Conservation (phyloP, 2,797 vertebrate genomes). For the Spinus pinus region DNA sequence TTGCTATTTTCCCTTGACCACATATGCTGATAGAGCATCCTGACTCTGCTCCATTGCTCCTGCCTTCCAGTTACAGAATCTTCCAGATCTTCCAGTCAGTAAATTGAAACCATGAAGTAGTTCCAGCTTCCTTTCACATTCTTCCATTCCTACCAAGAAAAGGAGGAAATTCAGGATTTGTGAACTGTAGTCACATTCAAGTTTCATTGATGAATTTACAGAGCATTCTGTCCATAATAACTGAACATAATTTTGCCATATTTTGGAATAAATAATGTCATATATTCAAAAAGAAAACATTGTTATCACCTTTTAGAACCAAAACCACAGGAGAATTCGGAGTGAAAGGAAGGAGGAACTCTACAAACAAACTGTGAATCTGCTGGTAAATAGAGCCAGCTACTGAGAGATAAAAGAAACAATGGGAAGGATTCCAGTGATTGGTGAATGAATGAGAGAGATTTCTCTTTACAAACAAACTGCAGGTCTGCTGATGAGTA, state of each 20-base stretch:
- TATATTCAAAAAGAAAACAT: background rate
- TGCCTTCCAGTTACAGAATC: background rate
- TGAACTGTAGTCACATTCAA: background rate
- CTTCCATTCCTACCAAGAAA: background rate
- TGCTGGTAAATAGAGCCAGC: background rate
- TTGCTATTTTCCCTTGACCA: background rate
- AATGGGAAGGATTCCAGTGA: background rate
- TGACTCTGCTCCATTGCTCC: too few species aligned
- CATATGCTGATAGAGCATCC: background rate
- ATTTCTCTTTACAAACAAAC: background rate
- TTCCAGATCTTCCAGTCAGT: background rate
- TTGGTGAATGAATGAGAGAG: background rate
- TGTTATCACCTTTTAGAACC: background rate
- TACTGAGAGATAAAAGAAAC: background rate
- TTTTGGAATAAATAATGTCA: background rate
- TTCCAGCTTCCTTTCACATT: background rate
- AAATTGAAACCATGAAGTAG: background rate
- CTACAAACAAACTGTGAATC: background rate
- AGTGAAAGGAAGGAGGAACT: background rate
- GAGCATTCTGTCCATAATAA: background rate
- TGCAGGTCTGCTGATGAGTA: background rate
- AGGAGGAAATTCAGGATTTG: background rate
- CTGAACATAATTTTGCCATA: background rate
- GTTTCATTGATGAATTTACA: background rate
- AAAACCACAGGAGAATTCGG: background rate